phyloP scores from a whole-genome alignment of 2,888 invertebrate genomes.

The Watsonalla binaria region DNA sequence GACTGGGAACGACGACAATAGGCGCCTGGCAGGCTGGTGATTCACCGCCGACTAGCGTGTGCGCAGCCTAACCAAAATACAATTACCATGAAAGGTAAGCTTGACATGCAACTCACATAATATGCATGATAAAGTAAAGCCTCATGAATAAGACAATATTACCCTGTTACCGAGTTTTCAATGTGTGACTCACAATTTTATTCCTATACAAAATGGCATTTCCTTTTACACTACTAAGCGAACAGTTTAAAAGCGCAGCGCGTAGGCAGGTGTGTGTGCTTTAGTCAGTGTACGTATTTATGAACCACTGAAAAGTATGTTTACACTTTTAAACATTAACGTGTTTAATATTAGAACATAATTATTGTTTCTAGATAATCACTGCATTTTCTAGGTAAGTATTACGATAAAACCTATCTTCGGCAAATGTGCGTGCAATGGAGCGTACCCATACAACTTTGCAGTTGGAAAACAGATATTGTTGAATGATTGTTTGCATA shows the following conservation, averaged over 20 bases:
- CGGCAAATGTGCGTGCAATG: not conserved
- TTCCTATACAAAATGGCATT: not conserved
- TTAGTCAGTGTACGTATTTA: not conserved
- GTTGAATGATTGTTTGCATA: not conserved
- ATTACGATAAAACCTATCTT: not conserved
- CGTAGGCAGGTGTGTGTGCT: not conserved
- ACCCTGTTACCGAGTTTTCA: not conserved
- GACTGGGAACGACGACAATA: conserved; percentile 6
- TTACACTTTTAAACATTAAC: not conserved
- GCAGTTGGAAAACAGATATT: not conserved
- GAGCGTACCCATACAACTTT: not conserved
- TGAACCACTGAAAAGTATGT: not conserved
- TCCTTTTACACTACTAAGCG: not conserved
- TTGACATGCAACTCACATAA: conserved; percentile 14
- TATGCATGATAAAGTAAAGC: conserved; percentile 14
- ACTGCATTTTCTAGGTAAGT: not conserved
- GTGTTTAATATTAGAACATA: conserved; percentile 1
- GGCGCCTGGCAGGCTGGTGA: conserved; percentile 37
- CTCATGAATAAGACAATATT: conserved; percentile 3
- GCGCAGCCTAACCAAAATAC: conserved; percentile 16
- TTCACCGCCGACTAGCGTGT: conserved; percentile 21
- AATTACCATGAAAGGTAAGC: conserved; percentile 31
- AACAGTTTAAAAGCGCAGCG: not conserved
- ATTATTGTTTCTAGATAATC: not conserved
- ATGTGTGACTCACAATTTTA: not conserved